phyloP scores from a whole-genome alignment of 2,113 vertebrate genomes.

The Paraplagusia blochii region DNA sequence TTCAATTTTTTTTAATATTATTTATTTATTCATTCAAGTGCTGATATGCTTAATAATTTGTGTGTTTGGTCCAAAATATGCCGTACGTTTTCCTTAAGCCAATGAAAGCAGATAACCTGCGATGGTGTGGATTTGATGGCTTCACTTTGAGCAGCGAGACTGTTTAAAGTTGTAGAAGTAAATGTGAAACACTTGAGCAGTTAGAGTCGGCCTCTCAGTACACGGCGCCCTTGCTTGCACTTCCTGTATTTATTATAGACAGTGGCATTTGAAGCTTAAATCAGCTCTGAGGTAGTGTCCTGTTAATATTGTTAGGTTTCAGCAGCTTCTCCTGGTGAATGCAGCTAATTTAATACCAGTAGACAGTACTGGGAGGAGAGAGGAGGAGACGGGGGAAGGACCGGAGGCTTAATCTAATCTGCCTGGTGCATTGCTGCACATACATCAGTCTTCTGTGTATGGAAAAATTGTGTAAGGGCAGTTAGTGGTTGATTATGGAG shows the following conservation, averaged over 20 bases:
- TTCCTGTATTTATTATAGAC: constrained; percentile 69
- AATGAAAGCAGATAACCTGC: constrained; percentile 35
- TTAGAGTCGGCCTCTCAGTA: constrained; percentile 25
- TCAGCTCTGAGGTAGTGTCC: constrained; percentile 56
- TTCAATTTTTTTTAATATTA: too few species aligned
- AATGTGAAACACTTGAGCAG: constrained; percentile 45
- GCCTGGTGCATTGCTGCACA: constrained; percentile 54
- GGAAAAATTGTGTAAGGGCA: constrained; percentile 13
- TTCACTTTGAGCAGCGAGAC: constrained; percentile 15
- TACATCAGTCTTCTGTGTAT: constrained; percentile 51
- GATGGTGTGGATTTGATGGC: constrained; percentile 28
- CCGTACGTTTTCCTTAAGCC: constrained; percentile 36
- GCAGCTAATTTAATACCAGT: constrained; percentile 64
- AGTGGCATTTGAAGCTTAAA: constrained; percentile 58
- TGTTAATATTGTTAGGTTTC: constrained; percentile 65
- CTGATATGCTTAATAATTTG: constrained; percentile 36
- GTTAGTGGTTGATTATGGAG: not conserved
- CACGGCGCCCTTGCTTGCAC: constrained; percentile 26
- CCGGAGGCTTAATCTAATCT: constrained; percentile 62
- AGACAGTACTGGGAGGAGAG: constrained; percentile 39
- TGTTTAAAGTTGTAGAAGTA: constrained; percentile 34
- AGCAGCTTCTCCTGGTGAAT: constrained; percentile 54
- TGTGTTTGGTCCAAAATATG: constrained; percentile 45
- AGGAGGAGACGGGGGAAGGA: constrained; percentile 38
- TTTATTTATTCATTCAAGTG: too few species aligned